phyloP scores from a whole-genome alignment of 2,797 vertebrate genomes.

The Schizothorax lantsangensis region DNA sequence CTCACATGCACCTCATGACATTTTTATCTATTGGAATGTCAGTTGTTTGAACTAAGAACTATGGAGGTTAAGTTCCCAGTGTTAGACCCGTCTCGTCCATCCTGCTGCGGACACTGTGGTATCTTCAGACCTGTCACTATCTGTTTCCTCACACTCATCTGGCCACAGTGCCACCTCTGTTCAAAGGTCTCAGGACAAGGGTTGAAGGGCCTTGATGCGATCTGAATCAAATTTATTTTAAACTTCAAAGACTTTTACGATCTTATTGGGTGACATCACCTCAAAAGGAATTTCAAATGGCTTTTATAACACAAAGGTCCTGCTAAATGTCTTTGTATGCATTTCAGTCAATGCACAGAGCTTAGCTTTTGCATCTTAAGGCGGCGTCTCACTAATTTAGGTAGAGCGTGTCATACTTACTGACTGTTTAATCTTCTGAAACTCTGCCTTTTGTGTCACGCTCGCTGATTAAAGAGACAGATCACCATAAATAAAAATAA shows the following conservation, averaged over 20 bases:
- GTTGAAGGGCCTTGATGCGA: conserved; percentile 49
- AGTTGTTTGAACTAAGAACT: conserved; percentile 30
- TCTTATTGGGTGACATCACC: conserved; percentile 22
- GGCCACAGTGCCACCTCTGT: conserved; percentile 55
- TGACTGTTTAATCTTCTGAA: not conserved
- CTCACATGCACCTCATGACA: conserved; percentile 51
- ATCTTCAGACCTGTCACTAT: conserved; percentile 73
- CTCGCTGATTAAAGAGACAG: not conserved
- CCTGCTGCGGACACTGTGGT: conserved; percentile 55
- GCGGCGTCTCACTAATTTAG: not conserved
- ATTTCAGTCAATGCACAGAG: not conserved
- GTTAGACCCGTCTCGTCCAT: conserved; percentile 35
- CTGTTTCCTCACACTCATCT: conserved; percentile 67
- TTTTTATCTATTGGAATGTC: conserved; percentile 33
- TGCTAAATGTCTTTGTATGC: conserved; percentile 30
- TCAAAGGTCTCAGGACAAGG: conserved; percentile 46
- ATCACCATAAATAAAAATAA: not conserved
- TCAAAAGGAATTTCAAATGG: conserved; percentile 11
- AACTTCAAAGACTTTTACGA: conserved; percentile 50
- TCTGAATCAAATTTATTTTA: conserved; percentile 53
- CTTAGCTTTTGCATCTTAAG: not conserved
- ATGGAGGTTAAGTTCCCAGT: conserved; percentile 30
- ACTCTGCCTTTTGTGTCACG: not conserved
- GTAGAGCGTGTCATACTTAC: not conserved
- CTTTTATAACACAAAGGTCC: conserved; percentile 20